Evolutionary conservation across 2,888 invertebrate species (phyloP).

Genomic region (Choristoneura rosaceana): DNA sequence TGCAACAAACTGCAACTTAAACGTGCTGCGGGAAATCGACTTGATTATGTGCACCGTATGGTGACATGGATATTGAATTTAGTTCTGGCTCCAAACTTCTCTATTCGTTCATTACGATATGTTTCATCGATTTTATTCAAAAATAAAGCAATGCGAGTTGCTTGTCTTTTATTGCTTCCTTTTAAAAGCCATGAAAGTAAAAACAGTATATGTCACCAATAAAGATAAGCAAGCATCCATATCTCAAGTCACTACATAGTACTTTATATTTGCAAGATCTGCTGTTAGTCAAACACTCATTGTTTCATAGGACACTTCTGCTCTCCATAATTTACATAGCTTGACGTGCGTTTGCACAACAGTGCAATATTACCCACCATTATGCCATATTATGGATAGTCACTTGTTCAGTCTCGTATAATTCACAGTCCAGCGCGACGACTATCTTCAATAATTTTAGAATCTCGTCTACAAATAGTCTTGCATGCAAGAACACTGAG

Average conservation of each 20-base stretch:
- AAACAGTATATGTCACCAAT: not conserved
- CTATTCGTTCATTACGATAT: no score
- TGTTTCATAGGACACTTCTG: conserved; percentile 21
- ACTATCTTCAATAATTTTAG: not conserved
- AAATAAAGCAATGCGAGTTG: not conserved
- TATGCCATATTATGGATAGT: conserved; percentile 12
- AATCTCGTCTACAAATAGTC: not conserved
- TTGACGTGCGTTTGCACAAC: conserved; percentile 25
- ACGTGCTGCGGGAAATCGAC: no score
- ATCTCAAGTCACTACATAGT: not conserved
- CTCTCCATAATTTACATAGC: conserved; percentile 27
- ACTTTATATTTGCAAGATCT: not conserved
- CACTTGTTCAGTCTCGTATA: conserved; percentile 7
- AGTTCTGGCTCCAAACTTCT: no score
- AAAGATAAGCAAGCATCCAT: not conserved
- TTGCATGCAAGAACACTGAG: not conserved
- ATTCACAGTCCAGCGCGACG: not conserved
- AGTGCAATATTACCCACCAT: conserved; percentile 23
- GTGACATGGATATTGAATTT: no score
- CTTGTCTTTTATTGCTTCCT: no score
- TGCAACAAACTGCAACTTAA: no score
- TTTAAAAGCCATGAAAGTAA: no score
- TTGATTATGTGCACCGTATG: not conserved
- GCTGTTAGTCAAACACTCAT: not conserved
- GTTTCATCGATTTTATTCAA: no score